Conservation (phyloP, 2,888 invertebrate species). For the Trissonchulus sp. region DNA sequence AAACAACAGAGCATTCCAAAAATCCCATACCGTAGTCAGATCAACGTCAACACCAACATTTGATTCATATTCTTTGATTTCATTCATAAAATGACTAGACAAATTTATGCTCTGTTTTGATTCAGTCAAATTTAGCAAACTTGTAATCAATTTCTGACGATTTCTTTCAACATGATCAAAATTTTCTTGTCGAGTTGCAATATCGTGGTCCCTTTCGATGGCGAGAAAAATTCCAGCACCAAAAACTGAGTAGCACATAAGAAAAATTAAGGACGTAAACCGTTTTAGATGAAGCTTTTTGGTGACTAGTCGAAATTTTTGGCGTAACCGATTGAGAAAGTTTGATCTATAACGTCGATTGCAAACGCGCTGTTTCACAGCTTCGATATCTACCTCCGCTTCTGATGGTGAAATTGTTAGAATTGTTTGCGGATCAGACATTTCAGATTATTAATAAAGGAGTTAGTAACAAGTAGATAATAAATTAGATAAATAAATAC, state of each 20-base stretch:
- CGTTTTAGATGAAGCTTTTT: background rate
- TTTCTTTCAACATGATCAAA: background rate
- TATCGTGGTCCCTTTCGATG: constrained; percentile 7
- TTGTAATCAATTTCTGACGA: background rate
- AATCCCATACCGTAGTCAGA: constrained; percentile 3
- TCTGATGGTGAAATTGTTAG: too few species aligned
- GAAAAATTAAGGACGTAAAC: constrained; percentile 2
- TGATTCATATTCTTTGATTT: background rate
- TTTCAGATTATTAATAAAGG: too few species aligned
- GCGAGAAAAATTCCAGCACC: background rate
- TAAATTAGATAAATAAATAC: too few species aligned
- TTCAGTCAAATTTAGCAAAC: background rate
- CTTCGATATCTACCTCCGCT: too few species aligned
- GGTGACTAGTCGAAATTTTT: background rate
- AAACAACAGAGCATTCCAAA: constrained; percentile 28
- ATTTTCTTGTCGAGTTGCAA: background rate
- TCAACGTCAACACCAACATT: background rate
- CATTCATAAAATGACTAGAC: too few species aligned
- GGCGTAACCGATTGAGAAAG: background rate
- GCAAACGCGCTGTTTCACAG: too few species aligned
- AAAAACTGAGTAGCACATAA: background rate
- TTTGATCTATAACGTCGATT: background rate
- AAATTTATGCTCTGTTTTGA: too few species aligned
- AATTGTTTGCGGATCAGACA: too few species aligned
- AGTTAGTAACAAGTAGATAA: too few species aligned